Conservation (phyloP, 1,140 invertebrate genomes). For the Melanaphis sacchari region DNA sequence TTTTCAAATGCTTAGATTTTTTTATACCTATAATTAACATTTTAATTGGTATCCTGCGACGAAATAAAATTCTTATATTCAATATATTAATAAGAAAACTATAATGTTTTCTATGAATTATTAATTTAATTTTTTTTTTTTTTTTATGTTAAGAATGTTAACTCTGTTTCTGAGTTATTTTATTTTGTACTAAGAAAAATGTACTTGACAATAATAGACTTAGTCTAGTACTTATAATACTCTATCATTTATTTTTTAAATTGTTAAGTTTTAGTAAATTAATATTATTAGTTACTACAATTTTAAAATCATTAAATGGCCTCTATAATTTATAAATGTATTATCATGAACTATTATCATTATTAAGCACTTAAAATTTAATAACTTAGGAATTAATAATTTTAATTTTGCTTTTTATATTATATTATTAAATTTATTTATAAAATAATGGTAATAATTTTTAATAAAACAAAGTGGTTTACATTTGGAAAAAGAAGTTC, state of each 20-base stretch:
- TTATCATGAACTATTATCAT: neutral
- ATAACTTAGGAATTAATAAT: neutral
- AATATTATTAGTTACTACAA: too few relatives aligned
- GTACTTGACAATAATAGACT: rapidly evolving
- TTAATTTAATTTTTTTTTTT: neutral
- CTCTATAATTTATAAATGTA: neutral
- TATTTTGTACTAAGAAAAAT: neutral
- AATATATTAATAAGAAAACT: too few relatives aligned
- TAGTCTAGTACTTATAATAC: neutral
- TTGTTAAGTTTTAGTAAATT: neutral
- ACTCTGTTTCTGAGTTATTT: neutral
- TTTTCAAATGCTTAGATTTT: neutral
- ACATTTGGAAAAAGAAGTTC: neutral
- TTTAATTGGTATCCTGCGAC: too few relatives aligned
- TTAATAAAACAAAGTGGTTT: neutral
- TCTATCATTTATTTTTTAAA: too few relatives aligned
- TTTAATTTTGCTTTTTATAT: neutral
- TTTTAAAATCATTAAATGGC: neutral
- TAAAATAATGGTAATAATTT: neutral
- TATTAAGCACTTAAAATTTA: too few relatives aligned
- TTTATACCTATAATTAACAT: too few relatives aligned
- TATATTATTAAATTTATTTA: too few relatives aligned
- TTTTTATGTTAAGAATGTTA: too few relatives aligned
- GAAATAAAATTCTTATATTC: neutral
- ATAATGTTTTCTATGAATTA: neutral